A percentile compares a stretch with the other conserved stretches of the same genome.
Evolutionary conservation across 1,140 invertebrate species (phyloP).

Genomic region (Temnothorax longispinosus): DNA sequence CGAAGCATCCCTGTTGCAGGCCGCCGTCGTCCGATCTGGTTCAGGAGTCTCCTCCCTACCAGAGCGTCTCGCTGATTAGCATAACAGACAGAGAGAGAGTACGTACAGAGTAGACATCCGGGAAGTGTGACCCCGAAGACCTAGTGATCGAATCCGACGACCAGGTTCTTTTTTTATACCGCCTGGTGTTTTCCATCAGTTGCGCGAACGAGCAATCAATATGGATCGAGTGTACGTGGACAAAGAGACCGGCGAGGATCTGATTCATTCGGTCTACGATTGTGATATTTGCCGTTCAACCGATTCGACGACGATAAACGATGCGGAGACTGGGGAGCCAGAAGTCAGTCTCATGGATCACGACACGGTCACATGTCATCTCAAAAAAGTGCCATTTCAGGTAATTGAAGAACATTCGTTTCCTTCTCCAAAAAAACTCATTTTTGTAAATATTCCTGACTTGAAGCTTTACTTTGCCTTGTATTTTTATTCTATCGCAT

Average conservation of each 20-base stretch:
- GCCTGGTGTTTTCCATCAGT: not conserved
- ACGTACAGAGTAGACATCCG: slow-evolving; percentile 65
- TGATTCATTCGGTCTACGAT: slow-evolving; percentile 59
- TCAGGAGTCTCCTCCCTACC: not conserved
- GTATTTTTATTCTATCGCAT: too few relatives aligned
- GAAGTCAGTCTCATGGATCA: slow-evolving; percentile 68
- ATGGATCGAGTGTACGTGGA: slow-evolving; percentile 77
- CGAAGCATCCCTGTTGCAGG: not conserved
- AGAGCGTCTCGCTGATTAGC: slow-evolving; percentile 55
- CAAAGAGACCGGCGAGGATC: slow-evolving; percentile 80
- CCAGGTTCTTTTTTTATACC: slow-evolving; percentile 36
- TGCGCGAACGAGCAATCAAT: slow-evolving; percentile 50
- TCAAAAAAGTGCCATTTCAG: slow-evolving; percentile 78
- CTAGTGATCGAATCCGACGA: slow-evolving; percentile 46
- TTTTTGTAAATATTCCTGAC: not conserved
- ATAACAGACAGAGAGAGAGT: slow-evolving; percentile 47
- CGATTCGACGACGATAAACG: slow-evolving; percentile 61
- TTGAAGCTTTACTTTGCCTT: too few relatives aligned
- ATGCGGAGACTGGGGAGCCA: slow-evolving; percentile 82
- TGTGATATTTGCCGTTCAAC: not conserved
- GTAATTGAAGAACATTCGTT: slow-evolving; percentile 56
- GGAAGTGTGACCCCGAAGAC: slow-evolving; percentile 79
- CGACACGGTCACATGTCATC: slow-evolving; percentile 9
- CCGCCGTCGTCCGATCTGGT: not conserved
- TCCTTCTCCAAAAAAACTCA: not conserved